Evolutionary conservation across 2,113 vertebrate genomes (phyloP).

Genomic region (Nycticorax nycticorax): DNA sequence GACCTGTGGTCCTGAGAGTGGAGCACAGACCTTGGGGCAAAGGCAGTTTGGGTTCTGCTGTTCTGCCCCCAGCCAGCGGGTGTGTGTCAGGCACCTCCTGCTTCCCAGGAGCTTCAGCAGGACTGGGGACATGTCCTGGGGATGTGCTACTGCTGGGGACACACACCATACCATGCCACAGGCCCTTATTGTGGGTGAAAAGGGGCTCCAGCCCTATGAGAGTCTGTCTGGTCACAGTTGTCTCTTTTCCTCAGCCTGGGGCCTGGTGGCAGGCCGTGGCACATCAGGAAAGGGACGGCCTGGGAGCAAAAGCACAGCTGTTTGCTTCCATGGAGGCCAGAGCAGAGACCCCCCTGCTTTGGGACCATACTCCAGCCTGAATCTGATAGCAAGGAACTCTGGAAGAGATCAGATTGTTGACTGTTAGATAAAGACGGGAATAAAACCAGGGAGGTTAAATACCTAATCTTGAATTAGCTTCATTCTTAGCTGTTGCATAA

Average conservation of each 20-base stretch:
- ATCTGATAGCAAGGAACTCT: neutral
- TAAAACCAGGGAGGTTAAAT: neutral
- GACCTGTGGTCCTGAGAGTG: accelerated
- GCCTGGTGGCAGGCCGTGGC: neutral
- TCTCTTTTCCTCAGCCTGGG: neutral
- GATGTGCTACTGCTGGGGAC: neutral
- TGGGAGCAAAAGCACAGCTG: neutral
- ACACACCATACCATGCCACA: neutral
- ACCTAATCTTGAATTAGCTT: neutral
- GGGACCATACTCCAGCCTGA: neutral
- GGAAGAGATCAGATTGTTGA: neutral
- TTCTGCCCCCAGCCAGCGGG: neutral
- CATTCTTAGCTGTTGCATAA: neutral
- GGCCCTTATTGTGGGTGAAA: neutral
- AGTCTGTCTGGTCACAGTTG: neutral
- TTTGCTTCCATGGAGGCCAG: neutral
- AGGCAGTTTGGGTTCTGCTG: neutral
- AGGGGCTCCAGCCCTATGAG: neutral
- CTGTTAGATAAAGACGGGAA: neutral
- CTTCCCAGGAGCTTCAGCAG: neutral
- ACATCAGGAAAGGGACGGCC: neutral
- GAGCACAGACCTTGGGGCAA: neutral
- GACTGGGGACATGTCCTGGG: neutral
- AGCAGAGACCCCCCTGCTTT: neutral
- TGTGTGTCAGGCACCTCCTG: neutral